Base-by-base conservation (phyloP, 1,140 invertebrate species). In the Cotesia chilonis region DNA sequence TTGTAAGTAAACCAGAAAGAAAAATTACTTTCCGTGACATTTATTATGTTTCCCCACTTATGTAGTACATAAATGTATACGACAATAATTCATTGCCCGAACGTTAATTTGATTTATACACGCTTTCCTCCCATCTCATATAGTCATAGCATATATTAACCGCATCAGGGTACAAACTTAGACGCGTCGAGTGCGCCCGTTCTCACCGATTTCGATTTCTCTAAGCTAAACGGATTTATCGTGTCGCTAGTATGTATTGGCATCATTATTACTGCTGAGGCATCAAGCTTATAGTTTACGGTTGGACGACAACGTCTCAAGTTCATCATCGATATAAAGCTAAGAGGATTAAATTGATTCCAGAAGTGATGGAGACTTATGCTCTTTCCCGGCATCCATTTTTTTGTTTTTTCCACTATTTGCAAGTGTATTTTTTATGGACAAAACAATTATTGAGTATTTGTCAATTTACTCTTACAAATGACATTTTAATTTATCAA, bases 81-180 rank as follows among this genome's bases (percentile, higher is more conserved):
- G 54, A 55, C 54, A 55, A 28, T 28, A 28, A 55, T 55, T 55
- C 54, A 67, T 55, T 55, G 73, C 68, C 20, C 66, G 61, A 74
- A 69, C 69, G 77, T 78, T 78, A 82, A 81, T 78, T 81, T 83
- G 82, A 83, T 83, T 81, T 82, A 84, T 84, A 71, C 70, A 70
- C 47, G 51, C 28, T 36, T 68, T 14, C n/a, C 47, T 10, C 38
- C 54, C 65, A 36, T 66, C 12, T 64, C 69, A 59, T 66, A 64
- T 70, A 38, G 17, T 54, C 38, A 36, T 68, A 68, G 37, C 52
- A 70, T 6, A 57, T 59, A 70, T 17, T 55, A 51, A 20, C 14
- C 17, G 17, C 20, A 37, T 20, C 6, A 20, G n/a, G 67, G 55
- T 63, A 17, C 38, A 51, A 36, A 61, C 4, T 12, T 37, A 55